Evolutionary conservation across 2,113 vertebrate species (phyloP), one percentile per base, ranked within the genome.

Genomic region (Labeo rohita): DNA sequence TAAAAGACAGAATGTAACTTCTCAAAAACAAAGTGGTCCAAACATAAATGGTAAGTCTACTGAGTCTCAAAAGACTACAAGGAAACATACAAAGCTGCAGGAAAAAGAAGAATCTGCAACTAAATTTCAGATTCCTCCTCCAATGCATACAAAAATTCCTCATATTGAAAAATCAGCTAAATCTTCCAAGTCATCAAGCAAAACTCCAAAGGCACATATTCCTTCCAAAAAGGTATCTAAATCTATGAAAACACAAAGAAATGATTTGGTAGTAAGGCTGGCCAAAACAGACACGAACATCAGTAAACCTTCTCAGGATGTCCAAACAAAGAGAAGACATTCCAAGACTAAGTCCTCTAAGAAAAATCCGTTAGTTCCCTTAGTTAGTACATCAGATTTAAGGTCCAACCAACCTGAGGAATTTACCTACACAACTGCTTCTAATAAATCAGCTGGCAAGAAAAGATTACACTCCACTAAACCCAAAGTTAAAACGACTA

Each of bases 111-210:
- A 47, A 65, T 65, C 79, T 28, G 4, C n/a, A 28, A 11, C 83
- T 50, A 65, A 45, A 73, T 87, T 87, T 84, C 86, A 87, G 68
- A 47, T 87, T 36, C 50, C 83, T 70, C 28, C 86, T 52, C 83
- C 86, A 23, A 63, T 56, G 34, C 65, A 65, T 80, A 65, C 21
- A 61, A 81, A 65, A 54, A 56, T 50, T 13, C 28, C 21, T 61
- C 74, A 74, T 11, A 8, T 59, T 8, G 56, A 79, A 56, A n/a
- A 49, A 49, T 36, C 39, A 21, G 34, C 5, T 1, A 13, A 84
- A 75, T 72, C 49, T 45, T 16, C 59, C 23, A 66, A 28, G 16
- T 13, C 68, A 52, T 16, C 28, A 8, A 74, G 9, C 13, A 70
- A 79, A 63, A 28, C 23, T 43, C n/a, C 54, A 49, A 68, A 8